Evolutionary conservation across 2,797 vertebrate species (phyloP).

Genomic region (Bryconaethiops microstoma): DNA sequence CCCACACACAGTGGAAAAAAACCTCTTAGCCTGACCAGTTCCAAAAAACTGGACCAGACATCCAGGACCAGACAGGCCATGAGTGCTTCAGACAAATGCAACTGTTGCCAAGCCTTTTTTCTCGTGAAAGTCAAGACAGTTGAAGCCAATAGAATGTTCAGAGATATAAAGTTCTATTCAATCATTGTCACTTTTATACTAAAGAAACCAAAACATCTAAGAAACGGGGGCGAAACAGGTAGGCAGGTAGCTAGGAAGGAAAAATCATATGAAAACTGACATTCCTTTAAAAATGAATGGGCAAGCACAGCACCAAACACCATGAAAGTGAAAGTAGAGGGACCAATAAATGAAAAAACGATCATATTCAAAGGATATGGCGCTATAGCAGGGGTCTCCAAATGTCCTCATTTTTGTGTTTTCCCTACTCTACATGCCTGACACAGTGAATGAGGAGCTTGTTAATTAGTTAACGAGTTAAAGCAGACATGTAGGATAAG

Average conservation of each 20-base stretch:
- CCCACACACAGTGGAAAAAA: slow-evolving; percentile 4
- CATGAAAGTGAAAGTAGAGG: not conserved
- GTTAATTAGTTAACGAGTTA: too few species aligned
- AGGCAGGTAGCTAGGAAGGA: not conserved
- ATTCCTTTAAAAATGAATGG: not conserved
- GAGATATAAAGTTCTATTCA: not conserved
- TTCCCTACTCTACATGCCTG: not conserved
- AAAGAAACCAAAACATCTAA: not conserved
- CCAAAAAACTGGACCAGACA: slow-evolving; percentile 8
- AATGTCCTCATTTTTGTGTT: too few species aligned
- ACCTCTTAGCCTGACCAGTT: not conserved
- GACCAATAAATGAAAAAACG: not conserved
- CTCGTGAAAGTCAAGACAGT: not conserved
- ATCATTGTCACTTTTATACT: not conserved
- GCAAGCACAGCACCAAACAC: not conserved
- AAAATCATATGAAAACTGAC: not conserved
- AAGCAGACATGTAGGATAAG: too few species aligned
- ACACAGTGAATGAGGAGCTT: too few species aligned
- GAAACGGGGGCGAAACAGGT: not conserved
- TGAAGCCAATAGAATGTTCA: not conserved
- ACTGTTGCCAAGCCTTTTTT: slow-evolving; percentile 15
- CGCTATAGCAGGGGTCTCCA: too few species aligned
- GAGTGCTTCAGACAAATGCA: slow-evolving; percentile 4
- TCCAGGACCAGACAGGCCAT: slow-evolving; percentile 5
- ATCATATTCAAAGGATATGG: not conserved